Conservation (phyloP, 2,113 vertebrate species). For the Platanista minor region DNA sequence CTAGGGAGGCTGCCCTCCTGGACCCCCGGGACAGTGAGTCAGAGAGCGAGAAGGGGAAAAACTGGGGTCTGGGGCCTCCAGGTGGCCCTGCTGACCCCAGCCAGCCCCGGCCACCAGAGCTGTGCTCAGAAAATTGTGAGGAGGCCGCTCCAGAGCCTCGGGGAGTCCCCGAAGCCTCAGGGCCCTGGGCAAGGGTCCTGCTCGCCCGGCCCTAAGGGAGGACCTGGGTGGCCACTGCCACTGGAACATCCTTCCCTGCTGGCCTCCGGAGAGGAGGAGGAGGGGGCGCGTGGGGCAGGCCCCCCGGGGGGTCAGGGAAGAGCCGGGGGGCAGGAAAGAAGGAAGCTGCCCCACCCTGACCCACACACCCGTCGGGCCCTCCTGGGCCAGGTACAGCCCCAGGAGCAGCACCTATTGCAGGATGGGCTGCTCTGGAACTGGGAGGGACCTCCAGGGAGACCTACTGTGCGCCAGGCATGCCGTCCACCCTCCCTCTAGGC, state of each 20-base stretch:
- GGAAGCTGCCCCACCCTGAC: not conserved
- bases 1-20: not conserved
- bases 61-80: fast-evolving
- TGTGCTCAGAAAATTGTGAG: not conserved
- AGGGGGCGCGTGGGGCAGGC: fast-evolving
- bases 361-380: not conserved
- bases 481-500: not conserved
- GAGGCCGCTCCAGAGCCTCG: not conserved
- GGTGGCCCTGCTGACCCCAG: not conserved
- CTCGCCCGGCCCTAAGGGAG: not conserved
- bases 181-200: not conserved
- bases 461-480: not conserved
- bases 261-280: not conserved
- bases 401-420: not conserved
- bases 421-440: not conserved
- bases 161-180: not conserved
- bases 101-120: not conserved
- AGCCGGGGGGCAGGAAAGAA: not conserved
- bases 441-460: not conserved
- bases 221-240: not conserved
- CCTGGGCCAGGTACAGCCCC: not conserved
- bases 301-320: not conserved
- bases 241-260: not conserved
- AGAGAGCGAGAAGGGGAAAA: too few relatives aligned
- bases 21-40: not conserved